These are phyloP conservation scores for Platygyra sinensis DNA, from an alignment of 64 coral and sea anemone species.

Conservation along the genomic window DNA sequence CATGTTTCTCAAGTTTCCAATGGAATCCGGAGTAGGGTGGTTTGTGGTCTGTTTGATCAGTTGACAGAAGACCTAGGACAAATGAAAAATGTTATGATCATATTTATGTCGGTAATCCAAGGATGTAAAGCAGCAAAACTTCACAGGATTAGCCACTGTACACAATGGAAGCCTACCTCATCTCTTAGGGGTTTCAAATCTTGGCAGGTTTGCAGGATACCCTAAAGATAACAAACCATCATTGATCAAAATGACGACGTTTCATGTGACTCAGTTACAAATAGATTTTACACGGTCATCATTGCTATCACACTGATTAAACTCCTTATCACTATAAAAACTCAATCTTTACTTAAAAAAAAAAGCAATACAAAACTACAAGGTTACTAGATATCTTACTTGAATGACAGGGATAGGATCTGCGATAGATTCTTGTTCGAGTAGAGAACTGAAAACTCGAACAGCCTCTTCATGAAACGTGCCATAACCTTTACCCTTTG, in stretches of 20 bases:
- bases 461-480: conserved; percentile 98
- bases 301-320: neutral
- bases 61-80: conserved; percentile 84
- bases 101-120: neutral
- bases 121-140: neutral
- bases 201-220: conserved; percentile 97
- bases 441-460: conserved; percentile 89
- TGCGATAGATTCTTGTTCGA: conserved; percentile 94
- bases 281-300: no score
- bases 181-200: conserved; percentile 97
- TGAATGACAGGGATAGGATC: conserved; percentile 98
- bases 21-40: conserved; percentile 81
- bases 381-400: conserved; percentile 27
- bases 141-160: neutral
- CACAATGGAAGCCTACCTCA: conserved; percentile 48
- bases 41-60: conserved; percentile 96
- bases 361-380: no score
- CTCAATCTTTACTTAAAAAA: no score
- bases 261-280: no score
- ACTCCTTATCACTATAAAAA: no score
- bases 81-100: neutral
- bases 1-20: conserved; percentile 90
- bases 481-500: conserved; percentile 97
- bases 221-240: conserved; percentile 47
- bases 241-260: neutral